Evolutionary conservation across 2,888 invertebrate genomes (phyloP), one percentile per base, ranked within the genome.

Genomic region (Megastigmus dorsalis): DNA sequence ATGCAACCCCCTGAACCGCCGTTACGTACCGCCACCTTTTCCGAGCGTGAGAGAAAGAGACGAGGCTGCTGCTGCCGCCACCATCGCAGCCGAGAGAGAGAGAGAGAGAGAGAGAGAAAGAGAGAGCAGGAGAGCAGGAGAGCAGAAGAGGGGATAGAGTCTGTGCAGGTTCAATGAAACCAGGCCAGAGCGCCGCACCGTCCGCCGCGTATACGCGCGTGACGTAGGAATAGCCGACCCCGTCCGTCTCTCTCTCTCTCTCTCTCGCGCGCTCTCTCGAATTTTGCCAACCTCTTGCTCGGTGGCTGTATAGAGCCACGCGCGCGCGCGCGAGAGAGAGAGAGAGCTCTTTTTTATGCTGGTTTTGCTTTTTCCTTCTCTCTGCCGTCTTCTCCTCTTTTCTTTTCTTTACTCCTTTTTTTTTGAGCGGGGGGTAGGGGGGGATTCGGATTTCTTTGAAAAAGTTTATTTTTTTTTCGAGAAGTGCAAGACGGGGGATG

Each of bases 111-210:
- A n/a, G n/a, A n/a, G n/a, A n/a, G n/a, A n/a, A n/a, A n/a, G n/a
- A n/a, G n/a, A n/a, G n/a, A n/a, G n/a, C n/a, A n/a, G n/a, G n/a
- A n/a, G n/a, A n/a, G n/a, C n/a, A n/a, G n/a, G n/a, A n/a, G n/a
- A n/a, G n/a, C n/a, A n/a, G n/a, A n/a, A n/a, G n/a, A n/a, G n/a
- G n/a, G n/a, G n/a, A n/a, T n/a, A n/a, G n/a, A n/a, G n/a, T n/a
- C n/a, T n/a, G n/a, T 80, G 82, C 82, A 82, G 82, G 85, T 85
- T 85, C 85, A 85, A 85, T 84, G 85, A 85, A 85, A 85, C 82
- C 83, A 85, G 85, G 85, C 84, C 85, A 72, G 59, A 75, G 73
- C 54, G 71, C 41, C 50, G 48, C 38, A 45, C 33, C 26, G 38
- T 13, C 41, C 5, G 63, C 50, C 50, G 63, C 30, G 20, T 7